Evolutionary conservation across 2,888 invertebrate species (phyloP), one percentile per base, ranked within the genome.

Genomic region (Ichneumon xanthorius): DNA sequence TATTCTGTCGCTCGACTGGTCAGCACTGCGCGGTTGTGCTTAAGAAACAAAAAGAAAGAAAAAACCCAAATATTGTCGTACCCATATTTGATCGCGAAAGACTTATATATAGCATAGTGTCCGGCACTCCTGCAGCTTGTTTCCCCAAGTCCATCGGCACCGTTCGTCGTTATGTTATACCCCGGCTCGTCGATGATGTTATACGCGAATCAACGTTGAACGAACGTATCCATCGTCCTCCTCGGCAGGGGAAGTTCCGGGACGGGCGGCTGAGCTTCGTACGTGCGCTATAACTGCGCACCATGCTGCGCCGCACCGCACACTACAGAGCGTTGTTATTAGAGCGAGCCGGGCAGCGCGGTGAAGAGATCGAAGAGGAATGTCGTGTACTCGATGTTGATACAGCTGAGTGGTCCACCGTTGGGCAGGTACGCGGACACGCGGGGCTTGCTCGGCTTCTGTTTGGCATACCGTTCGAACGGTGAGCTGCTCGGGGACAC

Each of bases 341-440:
- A 89, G 90, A 91, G 89, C 89, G 82, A 84, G 80, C 68, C 58
- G 65, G 63, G 75, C 72, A 63, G 81, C 67, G 37, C 72, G 77
- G 63, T 88, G 88, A 84, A 88, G 88, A 90, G 91, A 92, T 92
- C 91, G 90, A 91, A 93, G 91, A 93, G 92, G 93, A 93, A 94
- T 93, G 93, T 93, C 94, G 90, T 93, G 93, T 94, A 93, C 90
- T 90, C 90, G 90, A 92, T 94, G 93, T 94, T 94, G 93, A 93
- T 94, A 94, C 93, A 94, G 94, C 94, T 94, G 94, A 93, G 93
- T 93, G 93, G 92, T 92, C 92, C 92, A 90, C 90, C 91, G 87
- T 84, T 84, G 89, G 90, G 90, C 92, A 91, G 91, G 92, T 90
- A 90, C 89, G 88, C 83, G 85, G 86, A 90, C 90, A 90, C 90